phyloP scores from a whole-genome alignment of 1,140 invertebrate species.

The Leptopilina boulardi region DNA sequence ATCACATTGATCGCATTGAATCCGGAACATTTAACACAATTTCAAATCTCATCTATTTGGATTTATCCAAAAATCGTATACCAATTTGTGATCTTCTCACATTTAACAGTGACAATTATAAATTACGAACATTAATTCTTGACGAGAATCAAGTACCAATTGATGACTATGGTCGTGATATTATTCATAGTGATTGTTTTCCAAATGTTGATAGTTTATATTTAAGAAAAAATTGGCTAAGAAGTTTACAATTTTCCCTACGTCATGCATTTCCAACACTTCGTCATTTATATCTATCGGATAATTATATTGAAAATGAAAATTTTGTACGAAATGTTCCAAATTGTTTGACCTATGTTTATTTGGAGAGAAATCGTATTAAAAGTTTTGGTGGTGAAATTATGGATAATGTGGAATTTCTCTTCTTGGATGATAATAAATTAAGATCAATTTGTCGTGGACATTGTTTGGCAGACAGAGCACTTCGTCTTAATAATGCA shows the following conservation, averaged over 20 bases:
- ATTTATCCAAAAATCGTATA: conserved; percentile 64
- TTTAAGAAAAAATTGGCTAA: conserved; percentile 55
- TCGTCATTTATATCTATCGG: conserved; percentile 61
- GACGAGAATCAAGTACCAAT: conserved; percentile 60
- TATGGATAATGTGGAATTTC: conserved; percentile 44
- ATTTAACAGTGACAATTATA: conserved; percentile 49
- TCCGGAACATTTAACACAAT: conserved; percentile 58
- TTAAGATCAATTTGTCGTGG: conserved; percentile 59
- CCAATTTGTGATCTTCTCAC: conserved; percentile 55
- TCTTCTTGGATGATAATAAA: conserved; percentile 61
- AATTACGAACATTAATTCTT: conserved; percentile 57
- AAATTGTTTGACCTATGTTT: conserved; percentile 54
- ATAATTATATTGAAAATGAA: conserved; percentile 59
- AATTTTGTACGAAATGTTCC: conserved; percentile 59
- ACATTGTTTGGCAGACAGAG: conserved; percentile 48
- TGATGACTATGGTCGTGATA: conserved; percentile 31
- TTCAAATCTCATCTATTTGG: conserved; percentile 59
- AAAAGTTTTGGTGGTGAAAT: conserved; percentile 43
- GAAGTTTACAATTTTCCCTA: conserved; percentile 50
- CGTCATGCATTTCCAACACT: conserved; percentile 56
- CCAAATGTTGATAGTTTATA: conserved; percentile 58
- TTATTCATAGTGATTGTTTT: conserved; percentile 55
- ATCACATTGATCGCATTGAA: conserved; percentile 60
- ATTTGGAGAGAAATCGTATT: conserved; percentile 64
- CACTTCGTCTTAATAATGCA: conserved; percentile 50